phyloP scores from a whole-genome alignment of 2,113 vertebrate genomes.

The Pelusios castaneus region DNA sequence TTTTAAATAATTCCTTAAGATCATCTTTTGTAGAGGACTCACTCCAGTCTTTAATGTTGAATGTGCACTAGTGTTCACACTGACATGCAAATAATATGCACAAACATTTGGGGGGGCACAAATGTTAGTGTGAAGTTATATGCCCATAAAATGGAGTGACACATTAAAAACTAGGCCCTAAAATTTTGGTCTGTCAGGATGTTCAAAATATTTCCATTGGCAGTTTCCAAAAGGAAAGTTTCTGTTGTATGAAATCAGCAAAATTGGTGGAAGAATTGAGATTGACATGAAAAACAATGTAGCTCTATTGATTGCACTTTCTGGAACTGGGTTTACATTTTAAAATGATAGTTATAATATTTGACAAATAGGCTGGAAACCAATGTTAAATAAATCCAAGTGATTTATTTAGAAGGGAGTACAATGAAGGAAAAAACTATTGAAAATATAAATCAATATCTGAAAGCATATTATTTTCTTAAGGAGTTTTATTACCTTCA shows the following conservation, averaged over 20 bases:
- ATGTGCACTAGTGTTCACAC: not conserved
- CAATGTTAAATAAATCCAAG: not conserved
- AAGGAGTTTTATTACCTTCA: not conserved
- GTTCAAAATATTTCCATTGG: not conserved
- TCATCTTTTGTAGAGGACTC: not conserved
- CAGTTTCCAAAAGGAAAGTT: not conserved
- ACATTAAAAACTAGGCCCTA: not conserved
- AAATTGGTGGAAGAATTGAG: conserved; percentile 22
- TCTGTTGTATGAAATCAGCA: not conserved
- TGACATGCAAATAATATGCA: not conserved
- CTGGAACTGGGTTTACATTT: not conserved
- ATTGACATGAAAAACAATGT: not conserved
- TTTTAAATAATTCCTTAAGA: not conserved
- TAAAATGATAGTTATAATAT: conserved; percentile 4
- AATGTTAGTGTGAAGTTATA: not conserved
- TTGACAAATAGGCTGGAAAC: not conserved
- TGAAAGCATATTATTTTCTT: not conserved
- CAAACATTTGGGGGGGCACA: not conserved
- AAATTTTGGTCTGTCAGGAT: not conserved
- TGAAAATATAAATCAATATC: not conserved
- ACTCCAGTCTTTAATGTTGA: not conserved
- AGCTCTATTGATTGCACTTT: not conserved
- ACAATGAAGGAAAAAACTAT: not conserved
- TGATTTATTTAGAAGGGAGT: not conserved
- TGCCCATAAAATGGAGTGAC: not conserved